Evolutionary conservation across 1,140 invertebrate genomes (phyloP), one percentile per base, ranked within the genome.

Genomic region (Drosophila bipectinata): DNA sequence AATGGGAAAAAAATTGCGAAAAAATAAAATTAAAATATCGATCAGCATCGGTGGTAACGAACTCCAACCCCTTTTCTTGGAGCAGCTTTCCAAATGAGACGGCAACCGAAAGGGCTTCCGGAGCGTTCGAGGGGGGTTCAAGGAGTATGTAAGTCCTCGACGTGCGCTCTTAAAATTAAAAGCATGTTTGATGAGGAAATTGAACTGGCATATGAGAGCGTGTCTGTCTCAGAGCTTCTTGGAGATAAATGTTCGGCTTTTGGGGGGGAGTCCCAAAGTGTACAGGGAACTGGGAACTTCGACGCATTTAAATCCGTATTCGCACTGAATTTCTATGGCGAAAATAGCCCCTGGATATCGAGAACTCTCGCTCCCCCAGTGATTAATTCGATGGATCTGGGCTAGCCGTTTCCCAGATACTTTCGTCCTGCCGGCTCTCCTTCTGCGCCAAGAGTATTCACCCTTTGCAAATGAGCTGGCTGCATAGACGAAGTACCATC

Each of bases 21-120:
- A 79, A 78, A 85, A 87, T 76, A 72, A 87, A 87, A 88, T 88
- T 88, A 88, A 88, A 88, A 88, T 88, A 88, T 88, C 83, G 83
- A 88, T 88, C 82, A 87, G 68, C 52, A 72, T 71, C 67, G 72
- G 55, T 76, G 79, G 83, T 83, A 88, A 88, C 79, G 83, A 88
- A 83, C 79, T 88, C 79, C 67, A 82, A 87, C 83, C 83, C 83
- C 79, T 88, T 87, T 87, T 14, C 41, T 44, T 28, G 62, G 51
- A 69, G 51, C 41, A 39, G 8, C 56, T 69, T 53, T 44, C 37
- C 57, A 75, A 75, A 79, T 83, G 75, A 75, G 74, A 62, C 57
- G 58, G 60, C 63, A 82, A 57, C 45, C 64, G 60, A 76, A 82
- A 68, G 64, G 76, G 75, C 61, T 75, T 79, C 64, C 45, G 21